Base-by-base conservation (phyloP, 2,113 vertebrate genomes). In the Menidia beryllina region DNA sequence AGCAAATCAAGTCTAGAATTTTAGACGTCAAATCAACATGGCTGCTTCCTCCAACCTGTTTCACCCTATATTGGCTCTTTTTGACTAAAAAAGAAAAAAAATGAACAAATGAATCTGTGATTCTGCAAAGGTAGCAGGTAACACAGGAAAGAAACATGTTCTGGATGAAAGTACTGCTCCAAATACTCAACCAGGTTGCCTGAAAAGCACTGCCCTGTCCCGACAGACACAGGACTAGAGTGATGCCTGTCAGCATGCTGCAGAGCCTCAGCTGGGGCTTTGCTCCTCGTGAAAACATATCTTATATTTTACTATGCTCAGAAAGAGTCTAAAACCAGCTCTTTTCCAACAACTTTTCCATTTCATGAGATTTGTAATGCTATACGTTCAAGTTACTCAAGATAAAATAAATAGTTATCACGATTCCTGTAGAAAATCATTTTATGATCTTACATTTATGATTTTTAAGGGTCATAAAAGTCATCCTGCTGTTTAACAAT, bases 221-320 rank as follows among this genome's bases (percentile, higher is more conserved):
- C 14, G 58, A 57, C 36, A 56, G 74, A 66, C 78, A 69, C 69
- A 49, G 68, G 45, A 79, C 27, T 34, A 76, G 50, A 75, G 45
- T 66, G 56, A 75, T 56, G 66, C 71, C 65, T 50, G 21, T 84
- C 71, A 82, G 60, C 52, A 47, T 27, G 50, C 50, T 17, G 50
- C 64, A 54, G 70, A 41, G 68, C 48, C 21, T 69, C 71, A 19
- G 51, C 36, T 53, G 52, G 41, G 72, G 69, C 50, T 53, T 49
- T 60, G 38, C 67, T 55, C 39, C 72, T 75, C 52, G 41, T 80
- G 66, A 82, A 81, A 78, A 34, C 30, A 64, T 13, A 67, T 77
- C 30, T 81, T 50, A 51, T 41, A 66, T 86, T 88, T 84, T 75
- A 86, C 47, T 83, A 41, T 71, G 51, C 73, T 48, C 34, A 75